Percentiles rank a stretch among this genome's conserved stretches.
These are phyloP conservation scores for Spatulosminthurus flaviceps DNA, from an alignment of 2,888 invertebrate genomes.

Conservation along the genomic window DNA sequence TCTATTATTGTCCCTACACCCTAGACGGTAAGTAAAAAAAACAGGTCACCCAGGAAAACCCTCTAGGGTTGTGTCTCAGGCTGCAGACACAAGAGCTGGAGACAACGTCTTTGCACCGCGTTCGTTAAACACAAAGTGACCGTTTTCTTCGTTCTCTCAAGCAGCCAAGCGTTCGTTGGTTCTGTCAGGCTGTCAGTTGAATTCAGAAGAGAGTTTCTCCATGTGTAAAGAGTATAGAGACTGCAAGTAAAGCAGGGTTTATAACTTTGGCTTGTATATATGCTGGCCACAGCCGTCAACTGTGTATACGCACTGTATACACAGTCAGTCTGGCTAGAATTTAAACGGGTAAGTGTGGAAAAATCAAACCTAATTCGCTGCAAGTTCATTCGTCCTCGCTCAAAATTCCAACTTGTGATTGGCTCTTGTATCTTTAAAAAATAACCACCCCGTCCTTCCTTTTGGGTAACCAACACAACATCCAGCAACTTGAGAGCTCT, in stretches of 20 bases:
- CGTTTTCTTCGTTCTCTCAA: slow-evolving; percentile 13
- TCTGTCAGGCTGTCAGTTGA: slow-evolving; percentile 4
- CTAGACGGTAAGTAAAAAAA: not conserved
- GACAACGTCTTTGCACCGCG: slow-evolving; percentile 5
- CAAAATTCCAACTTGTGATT: not conserved
- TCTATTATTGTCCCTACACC: too few relatives aligned
- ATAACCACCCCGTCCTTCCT: not conserved
- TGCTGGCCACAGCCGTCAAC: too few relatives aligned
- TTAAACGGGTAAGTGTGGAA: not conserved
- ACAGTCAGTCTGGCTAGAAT: too few relatives aligned
- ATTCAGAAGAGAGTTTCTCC: not conserved
- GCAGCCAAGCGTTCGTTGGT: not conserved
- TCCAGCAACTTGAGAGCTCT: not conserved
- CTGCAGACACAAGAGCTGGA: not conserved
- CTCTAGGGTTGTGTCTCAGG: not conserved
- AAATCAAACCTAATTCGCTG: slow-evolving; percentile 13
- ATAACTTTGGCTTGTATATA: too few relatives aligned
- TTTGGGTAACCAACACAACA: slow-evolving; percentile 4
- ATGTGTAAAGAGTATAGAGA: not conserved
- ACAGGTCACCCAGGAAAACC: slow-evolving; percentile 15
- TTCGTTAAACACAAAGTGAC: slow-evolving; percentile 15
- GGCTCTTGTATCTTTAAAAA: not conserved
- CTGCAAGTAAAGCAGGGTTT: too few relatives aligned
- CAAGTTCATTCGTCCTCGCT: slow-evolving; percentile 7
- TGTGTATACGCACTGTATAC: too few relatives aligned